A percentile compares a stretch with the other conserved stretches of the same genome.
Conservation (phyloP, 2,888 invertebrate species). For the Odontomyia ornata region DNA sequence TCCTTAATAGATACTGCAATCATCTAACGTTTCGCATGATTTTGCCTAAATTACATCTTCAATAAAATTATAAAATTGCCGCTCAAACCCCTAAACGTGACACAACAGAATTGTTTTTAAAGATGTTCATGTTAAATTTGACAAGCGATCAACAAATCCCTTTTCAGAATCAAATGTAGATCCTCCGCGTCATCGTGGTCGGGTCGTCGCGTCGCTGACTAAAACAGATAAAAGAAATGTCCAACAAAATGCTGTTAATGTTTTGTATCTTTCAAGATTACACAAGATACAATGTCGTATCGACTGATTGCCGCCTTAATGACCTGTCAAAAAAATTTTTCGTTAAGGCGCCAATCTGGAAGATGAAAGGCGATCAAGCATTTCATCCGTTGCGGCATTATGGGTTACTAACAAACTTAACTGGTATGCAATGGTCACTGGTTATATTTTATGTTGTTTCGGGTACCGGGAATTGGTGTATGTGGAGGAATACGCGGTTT, state of each 20-base stretch:
- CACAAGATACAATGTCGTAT: constrained; percentile 31
- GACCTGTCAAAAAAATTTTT: constrained; percentile 37
- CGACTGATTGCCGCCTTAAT: constrained; percentile 40
- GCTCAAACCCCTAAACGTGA: constrained; percentile 19
- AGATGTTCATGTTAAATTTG: constrained; percentile 33
- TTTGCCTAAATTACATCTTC: constrained; percentile 5
- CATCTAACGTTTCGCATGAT: constrained; percentile 6
- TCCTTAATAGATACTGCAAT: not conserved
- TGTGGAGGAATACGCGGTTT: not conserved
- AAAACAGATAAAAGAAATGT: not conserved
- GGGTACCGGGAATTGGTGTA: not conserved
- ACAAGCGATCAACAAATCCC: constrained; percentile 31
- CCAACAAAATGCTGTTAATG: constrained; percentile 24
- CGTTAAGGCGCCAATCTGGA: constrained; percentile 36
- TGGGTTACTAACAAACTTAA: not conserved
- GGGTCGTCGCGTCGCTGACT: not conserved
- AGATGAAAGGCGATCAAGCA: constrained; percentile 28
- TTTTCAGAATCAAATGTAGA: constrained; percentile 12
- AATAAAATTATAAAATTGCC: constrained; percentile 12
- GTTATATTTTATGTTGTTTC: too few relatives aligned
- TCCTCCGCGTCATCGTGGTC: not conserved
- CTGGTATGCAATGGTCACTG: too few relatives aligned
- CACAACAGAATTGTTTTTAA: constrained; percentile 28
- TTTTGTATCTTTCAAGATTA: not conserved
- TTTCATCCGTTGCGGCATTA: constrained; percentile 12